Conservation (phyloP, 2,888 invertebrate species). For the Crioceris asparagi region DNA sequence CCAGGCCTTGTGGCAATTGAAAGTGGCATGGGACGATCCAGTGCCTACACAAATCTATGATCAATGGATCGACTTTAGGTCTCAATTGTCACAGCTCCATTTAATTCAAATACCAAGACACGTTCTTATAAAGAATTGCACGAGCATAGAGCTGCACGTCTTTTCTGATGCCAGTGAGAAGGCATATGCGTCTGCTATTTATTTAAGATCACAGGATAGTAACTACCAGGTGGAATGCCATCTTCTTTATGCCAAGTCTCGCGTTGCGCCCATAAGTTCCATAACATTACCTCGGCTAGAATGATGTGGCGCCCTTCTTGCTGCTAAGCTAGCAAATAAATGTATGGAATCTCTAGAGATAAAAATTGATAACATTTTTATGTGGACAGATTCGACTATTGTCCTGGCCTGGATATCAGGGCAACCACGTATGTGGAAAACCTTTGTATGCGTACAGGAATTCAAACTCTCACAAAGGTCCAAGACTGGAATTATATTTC, state of each 20-base stretch:
- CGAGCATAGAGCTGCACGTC: slow-evolving; percentile 8
- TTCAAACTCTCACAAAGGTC: neutral
- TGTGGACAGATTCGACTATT: slow-evolving; percentile 13
- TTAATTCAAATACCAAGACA: slow-evolving; percentile 5
- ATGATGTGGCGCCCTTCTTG: slow-evolving; percentile 12
- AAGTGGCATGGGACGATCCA: neutral
- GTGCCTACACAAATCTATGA: neutral
- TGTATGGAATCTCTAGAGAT: slow-evolving; percentile 4
- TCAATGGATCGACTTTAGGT: neutral
- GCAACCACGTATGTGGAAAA: slow-evolving; percentile 6
- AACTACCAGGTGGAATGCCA: slow-evolving; percentile 3
- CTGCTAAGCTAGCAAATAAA: slow-evolving; percentile 9
- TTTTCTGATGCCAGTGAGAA: slow-evolving; percentile 11
- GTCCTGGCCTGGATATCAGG: slow-evolving; percentile 10
- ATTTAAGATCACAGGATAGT: slow-evolving; percentile 2
- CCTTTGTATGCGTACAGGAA: slow-evolving; percentile 3
- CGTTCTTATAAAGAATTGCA: neutral
- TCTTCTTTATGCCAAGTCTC: slow-evolving; percentile 12
- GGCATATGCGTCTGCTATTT: slow-evolving; percentile 13
- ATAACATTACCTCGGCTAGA: slow-evolving; percentile 12
- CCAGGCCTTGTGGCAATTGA: neutral
- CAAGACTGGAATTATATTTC: neutral
- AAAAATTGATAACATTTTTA: slow-evolving; percentile 4
- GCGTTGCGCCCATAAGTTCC: slow-evolving; percentile 13
- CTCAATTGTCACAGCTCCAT: neutral